These are phyloP conservation scores for Steinernema khuongi DNA, from an alignment of 1,140 invertebrate genomes.

Conservation along the genomic window DNA sequence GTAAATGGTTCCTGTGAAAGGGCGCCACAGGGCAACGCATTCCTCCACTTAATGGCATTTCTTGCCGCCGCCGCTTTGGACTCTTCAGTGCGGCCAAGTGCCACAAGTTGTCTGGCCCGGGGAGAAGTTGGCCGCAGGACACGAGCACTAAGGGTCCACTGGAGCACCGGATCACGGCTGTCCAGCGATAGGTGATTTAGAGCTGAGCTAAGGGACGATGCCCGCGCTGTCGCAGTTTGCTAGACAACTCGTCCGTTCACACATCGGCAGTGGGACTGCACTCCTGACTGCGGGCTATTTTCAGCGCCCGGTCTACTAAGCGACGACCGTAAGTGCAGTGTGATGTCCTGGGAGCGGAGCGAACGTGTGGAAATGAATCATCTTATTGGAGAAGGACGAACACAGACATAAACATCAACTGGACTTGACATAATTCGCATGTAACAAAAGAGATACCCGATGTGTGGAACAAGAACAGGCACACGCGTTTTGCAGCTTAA, in stretches of 20 bases:
- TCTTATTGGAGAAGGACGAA: background rate
- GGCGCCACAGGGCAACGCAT: background rate
- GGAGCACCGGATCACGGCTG: background rate
- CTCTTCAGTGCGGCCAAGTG: background rate
- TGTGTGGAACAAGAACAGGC: background rate
- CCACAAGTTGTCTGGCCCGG: background rate
- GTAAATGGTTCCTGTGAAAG: background rate
- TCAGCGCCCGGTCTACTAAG: too few species aligned
- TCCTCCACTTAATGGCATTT: too few species aligned
- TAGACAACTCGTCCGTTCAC: background rate
- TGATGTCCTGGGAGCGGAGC: background rate
- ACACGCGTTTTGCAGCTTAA: background rate
- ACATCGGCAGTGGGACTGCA: too few species aligned
- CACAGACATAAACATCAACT: conserved; percentile 7
- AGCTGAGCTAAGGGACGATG: background rate
- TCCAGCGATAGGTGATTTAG: conserved; percentile 1
- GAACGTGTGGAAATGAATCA: background rate
- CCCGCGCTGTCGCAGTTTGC: background rate
- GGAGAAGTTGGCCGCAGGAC: background rate
- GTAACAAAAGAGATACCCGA: conserved; percentile 10
- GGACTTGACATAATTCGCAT: conserved; percentile 8
- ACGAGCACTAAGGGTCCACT: background rate
- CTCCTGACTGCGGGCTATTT: too few species aligned
- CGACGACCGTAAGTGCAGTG: too few species aligned
- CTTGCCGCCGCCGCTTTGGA: too few species aligned